phyloP scores from a whole-genome alignment of 2,797 vertebrate species.

The Clamator glandarius region DNA sequence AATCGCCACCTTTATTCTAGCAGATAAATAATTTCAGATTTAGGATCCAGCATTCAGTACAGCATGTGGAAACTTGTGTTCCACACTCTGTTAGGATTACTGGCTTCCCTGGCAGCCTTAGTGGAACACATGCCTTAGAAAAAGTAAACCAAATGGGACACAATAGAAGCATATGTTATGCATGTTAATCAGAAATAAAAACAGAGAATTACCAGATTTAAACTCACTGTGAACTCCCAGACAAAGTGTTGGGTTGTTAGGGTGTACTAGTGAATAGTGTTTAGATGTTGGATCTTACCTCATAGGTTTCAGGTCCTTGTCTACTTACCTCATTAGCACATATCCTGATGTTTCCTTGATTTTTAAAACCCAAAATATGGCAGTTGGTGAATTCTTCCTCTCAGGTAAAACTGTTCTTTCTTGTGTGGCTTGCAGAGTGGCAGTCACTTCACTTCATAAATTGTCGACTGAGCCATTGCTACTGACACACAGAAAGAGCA shows the following conservation, averaged over 20 bases:
- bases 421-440: neutral
- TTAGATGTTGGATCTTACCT: neutral
- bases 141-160: neutral
- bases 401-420: neutral
- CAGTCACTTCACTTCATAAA: neutral
- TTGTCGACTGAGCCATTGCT: neutral
- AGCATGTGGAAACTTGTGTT: neutral
- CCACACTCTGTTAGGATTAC: neutral
- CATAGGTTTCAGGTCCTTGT: neutral
- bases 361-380: neutral
- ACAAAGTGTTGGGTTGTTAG: neutral
- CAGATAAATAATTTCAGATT: fast-evolving
- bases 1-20: neutral
- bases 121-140: neutral
- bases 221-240: neutral
- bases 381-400: neutral
- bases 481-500: neutral
- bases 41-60: neutral
- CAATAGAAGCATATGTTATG: neutral
- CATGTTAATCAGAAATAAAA: neutral
- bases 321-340: neutral
- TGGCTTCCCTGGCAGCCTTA: neutral
- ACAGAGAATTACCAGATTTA: neutral
- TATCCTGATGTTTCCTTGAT: neutral
- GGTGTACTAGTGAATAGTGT: neutral